Evolutionary conservation across 1,140 invertebrate species (phyloP), one percentile per base, ranked within the genome.

Genomic region (Drosophila oshimai): DNA sequence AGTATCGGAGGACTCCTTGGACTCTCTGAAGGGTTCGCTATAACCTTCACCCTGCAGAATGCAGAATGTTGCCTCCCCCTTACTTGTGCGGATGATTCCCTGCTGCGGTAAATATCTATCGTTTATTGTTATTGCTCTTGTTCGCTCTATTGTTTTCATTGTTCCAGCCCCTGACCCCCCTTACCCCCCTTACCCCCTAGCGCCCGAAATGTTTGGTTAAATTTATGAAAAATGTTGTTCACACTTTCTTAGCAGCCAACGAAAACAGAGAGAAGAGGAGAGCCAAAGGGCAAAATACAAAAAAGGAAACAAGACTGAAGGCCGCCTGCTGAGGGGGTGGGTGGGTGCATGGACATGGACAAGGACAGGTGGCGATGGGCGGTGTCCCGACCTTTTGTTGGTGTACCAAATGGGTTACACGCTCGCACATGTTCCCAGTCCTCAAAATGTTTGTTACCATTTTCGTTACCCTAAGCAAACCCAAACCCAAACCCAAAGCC

Each of bases 201-300:
- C 47, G n/a, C 22, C 1, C 24, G 13, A 49, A n/a, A n/a, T 64
- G 54, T 36, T 49, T 54, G 68, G 89, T 86, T 90, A 81, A 90
- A 90, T 90, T 90, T 90, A 89, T 90, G 89, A 90, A 90, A 90
- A 90, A 88, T 90, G 79, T 84, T 90, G 79, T 90, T 90, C 88
- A 89, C 88, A 90, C 88, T 90, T 89, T 67, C 64, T 41, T 60
- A 10, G 36, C 31, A 33, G 10, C 15, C 41, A 28, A 44, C 28
- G 39, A 45, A 31, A 12, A 44, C 28, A 15, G 6, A 34, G 12
- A 37, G 28, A 33, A 31, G 17, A 12, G 24, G 3, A 22, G 29
- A 18, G 24, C 24, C 37, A 61, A 47, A 13, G 26, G 36, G 18
- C 18, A 29, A n/a, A 29, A n/a, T n/a, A n/a, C 3, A 13, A 15